Evolutionary conservation across 1,140 invertebrate species (phyloP).

Genomic region (Rhopalosiphum maidis): DNA sequence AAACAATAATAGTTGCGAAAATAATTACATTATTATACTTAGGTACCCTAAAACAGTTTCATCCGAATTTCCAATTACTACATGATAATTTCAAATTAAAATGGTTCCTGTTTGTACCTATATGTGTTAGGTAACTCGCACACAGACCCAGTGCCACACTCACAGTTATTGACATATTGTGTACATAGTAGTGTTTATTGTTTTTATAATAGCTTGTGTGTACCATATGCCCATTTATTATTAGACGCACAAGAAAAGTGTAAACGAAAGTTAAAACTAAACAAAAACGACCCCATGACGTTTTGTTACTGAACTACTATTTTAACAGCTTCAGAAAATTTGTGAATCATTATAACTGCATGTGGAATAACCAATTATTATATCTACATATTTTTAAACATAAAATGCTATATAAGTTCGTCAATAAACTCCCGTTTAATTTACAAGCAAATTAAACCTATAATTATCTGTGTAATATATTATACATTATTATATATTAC

Average conservation of each 20-base stretch:
- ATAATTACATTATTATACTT: slow-evolving; percentile 6
- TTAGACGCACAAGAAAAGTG: not conserved
- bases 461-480: no score
- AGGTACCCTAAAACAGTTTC: not conserved
- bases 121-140: not conserved
- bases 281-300: not conserved
- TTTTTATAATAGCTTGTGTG: not conserved
- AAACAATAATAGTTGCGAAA: not conserved
- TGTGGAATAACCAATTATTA: no score
- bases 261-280: not conserved
- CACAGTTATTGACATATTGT: not conserved
- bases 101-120: not conserved
- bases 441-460: not conserved
- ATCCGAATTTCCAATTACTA: not conserved
- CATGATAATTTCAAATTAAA: not conserved
- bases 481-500: no score
- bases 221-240: not conserved
- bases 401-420: no score
- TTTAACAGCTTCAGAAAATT: not conserved
- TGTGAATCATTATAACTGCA: not conserved
- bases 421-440: no score
- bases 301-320: not conserved
- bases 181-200: not conserved
- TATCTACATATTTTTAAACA: no score
- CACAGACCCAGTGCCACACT: not conserved